A percentile compares a stretch with the other conserved stretches of the same genome.
Evolutionary conservation across 2,113 vertebrate genomes (phyloP).

Genomic region (Gallinago paraguaiae): DNA sequence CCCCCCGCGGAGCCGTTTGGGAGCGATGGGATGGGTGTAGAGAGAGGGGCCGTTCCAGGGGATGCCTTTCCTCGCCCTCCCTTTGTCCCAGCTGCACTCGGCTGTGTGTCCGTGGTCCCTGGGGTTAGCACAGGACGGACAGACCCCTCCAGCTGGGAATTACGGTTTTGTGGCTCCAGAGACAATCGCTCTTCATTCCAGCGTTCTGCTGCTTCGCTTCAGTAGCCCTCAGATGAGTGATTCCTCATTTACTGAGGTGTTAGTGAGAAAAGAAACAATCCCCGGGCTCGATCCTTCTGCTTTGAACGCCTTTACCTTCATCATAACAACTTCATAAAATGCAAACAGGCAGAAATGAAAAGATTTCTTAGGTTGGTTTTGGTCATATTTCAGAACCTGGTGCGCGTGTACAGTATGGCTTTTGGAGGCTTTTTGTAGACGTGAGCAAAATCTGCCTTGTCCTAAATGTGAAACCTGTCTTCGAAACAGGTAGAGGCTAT

Average conservation of each 20-base stretch:
- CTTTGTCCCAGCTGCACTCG: neutral
- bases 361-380: neutral
- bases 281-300: neutral
- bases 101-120: accelerated
- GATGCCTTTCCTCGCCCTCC: neutral
- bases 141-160: neutral
- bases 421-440: neutral
- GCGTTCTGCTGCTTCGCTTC: neutral
- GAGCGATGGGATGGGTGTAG: neutral
- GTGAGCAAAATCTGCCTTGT: neutral
- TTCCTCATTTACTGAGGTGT: neutral
- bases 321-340: neutral
- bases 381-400: neutral
- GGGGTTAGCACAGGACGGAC: neutral
- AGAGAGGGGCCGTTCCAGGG: neutral
- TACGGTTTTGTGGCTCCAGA: neutral
- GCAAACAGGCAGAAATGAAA: neutral
- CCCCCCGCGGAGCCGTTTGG: neutral
- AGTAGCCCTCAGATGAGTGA: neutral
- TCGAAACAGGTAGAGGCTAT: neutral
- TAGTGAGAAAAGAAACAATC: neutral
- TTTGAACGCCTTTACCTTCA: neutral
- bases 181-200: neutral
- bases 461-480: neutral
- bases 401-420: neutral